Percentiles rank a stretch among this genome's conserved stretches.
Evolutionary conservation across 2,888 invertebrate species (phyloP).

Genomic region (Chirona hameri): DNA sequence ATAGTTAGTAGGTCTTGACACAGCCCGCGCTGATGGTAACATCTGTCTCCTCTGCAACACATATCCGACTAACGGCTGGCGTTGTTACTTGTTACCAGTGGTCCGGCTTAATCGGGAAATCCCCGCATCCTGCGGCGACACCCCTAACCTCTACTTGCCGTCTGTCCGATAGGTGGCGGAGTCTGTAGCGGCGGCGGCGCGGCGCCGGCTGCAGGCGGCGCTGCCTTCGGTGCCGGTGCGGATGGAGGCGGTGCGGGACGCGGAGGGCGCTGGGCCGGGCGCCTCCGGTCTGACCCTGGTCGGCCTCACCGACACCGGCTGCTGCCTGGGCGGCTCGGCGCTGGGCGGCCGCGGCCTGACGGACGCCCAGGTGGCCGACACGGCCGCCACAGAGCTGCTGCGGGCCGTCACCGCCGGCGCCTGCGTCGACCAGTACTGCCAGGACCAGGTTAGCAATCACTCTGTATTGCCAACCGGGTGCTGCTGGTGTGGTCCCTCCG

Average conservation of each 20-base stretch:
- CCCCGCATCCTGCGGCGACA: background rate
- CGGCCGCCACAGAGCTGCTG: constrained; percentile 60
- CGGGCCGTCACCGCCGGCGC: constrained; percentile 48
- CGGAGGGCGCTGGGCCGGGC: background rate
- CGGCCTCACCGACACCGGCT: constrained; percentile 58
- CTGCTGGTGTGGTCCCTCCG: too few relatives aligned
- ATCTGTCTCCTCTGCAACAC: too few relatives aligned
- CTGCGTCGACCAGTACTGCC: constrained; percentile 52
- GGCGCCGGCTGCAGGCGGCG: constrained; percentile 41
- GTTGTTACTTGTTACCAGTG: too few relatives aligned
- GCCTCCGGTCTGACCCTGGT: constrained; percentile 52
- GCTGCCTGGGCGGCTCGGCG: constrained; percentile 62
- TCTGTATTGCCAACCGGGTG: too few relatives aligned
- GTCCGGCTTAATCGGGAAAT: too few relatives aligned
- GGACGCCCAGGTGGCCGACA: constrained; percentile 56
- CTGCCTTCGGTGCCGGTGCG: constrained; percentile 46
- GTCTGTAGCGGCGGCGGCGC: constrained; percentile 45
- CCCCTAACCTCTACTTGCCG: background rate
- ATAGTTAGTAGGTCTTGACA: too few relatives aligned
- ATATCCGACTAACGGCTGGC: too few relatives aligned
- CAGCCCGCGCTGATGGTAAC: too few relatives aligned
- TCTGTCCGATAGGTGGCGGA: constrained; percentile 44
- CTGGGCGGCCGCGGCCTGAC: constrained; percentile 58
- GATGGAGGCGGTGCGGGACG: constrained; percentile 52
- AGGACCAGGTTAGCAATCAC: constrained; percentile 50